Evolutionary conservation across 2,888 invertebrate genomes (phyloP), one percentile per base, ranked within the genome.

Genomic region (Sympetrum striolatum): DNA sequence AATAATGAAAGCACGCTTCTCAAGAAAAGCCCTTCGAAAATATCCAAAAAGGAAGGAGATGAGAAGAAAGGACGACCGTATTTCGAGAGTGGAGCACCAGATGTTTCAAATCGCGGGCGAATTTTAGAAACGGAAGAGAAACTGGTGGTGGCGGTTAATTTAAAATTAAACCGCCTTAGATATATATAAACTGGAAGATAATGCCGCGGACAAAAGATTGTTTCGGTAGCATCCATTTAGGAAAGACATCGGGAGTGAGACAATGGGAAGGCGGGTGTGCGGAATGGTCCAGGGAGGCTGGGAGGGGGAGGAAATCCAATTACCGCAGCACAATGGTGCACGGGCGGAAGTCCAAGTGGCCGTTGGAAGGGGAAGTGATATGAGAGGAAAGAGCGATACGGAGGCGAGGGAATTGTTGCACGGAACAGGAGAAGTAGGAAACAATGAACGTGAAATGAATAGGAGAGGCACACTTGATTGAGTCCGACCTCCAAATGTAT

Each of bases 251-350:
- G 25, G n/a, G 73, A 73, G 25, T 25, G 73, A 73, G 73, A 39
- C 12, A 80, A 37, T 15, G 86, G 37, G 6, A 14, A 2, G 53
- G 53, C 48, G 31, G 82, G 35, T 35, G n/a, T 35, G 37, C 4
- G 22, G 80, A 80, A 37, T 12, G 39, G 37, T 35, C 6, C 53
- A 81, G 6, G 82, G 3, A 31, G 53, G 58, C 35, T 12, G 86
- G 60, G 37, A 8, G 8, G 22, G 35, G 48, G 37, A 5, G 86
- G 37, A 64, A 86, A 86, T 37, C 86, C 86, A 86, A 86, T 86
- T 86, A 86, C 86, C 86, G n/a, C 37, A 60, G 86, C 37, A 86
- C 86, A 86, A 86, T 86, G 82, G 82, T 35, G 82, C 53, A 58
- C 82, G 82, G 14, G 82, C 35, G 31, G 53, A 58, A 58, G 82